Evolutionary conservation across 2,113 vertebrate genomes (phyloP).

Genomic region (Cavia aperea): DNA sequence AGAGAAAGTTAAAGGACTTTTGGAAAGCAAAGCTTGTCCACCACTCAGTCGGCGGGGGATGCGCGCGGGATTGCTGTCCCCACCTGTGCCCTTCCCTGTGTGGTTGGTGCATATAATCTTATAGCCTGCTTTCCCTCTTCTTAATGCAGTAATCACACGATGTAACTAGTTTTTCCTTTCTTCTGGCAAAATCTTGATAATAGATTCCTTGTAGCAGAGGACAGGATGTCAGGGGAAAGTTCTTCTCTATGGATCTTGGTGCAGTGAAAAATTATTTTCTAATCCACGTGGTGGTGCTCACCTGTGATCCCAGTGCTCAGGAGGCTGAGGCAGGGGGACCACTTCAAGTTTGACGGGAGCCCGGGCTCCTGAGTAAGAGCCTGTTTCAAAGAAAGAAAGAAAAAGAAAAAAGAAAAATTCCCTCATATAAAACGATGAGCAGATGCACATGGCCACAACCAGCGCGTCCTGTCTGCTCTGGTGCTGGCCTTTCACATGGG

Average conservation of each 20-base stretch:
- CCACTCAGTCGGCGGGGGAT: rapidly evolving
- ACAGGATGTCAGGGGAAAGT: not conserved
- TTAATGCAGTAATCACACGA: not conserved
- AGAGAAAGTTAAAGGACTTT: not conserved
- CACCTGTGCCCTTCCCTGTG: not conserved
- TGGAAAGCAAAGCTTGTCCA: not conserved
- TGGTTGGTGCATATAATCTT: not conserved
- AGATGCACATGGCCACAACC: not conserved
- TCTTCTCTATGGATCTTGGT: not conserved
- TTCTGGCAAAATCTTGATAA: not conserved
- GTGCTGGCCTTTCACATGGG: not conserved
- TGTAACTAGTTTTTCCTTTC: not conserved
- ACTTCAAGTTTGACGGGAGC: not conserved
- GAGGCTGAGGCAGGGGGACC: not conserved
- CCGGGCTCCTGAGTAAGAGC: not conserved
- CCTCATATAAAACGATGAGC: not conserved
- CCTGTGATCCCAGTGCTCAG: not conserved
- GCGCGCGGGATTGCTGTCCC: not conserved
- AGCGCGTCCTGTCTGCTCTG: not conserved
- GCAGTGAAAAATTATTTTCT: not conserved
- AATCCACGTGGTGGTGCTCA: not conserved
- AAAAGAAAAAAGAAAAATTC: not conserved
- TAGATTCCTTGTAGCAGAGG: not conserved
- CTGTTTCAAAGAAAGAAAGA: not conserved
- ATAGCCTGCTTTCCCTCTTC: not conserved